phyloP scores from a whole-genome alignment of 2,113 vertebrate species.

The Saguinus midas region DNA sequence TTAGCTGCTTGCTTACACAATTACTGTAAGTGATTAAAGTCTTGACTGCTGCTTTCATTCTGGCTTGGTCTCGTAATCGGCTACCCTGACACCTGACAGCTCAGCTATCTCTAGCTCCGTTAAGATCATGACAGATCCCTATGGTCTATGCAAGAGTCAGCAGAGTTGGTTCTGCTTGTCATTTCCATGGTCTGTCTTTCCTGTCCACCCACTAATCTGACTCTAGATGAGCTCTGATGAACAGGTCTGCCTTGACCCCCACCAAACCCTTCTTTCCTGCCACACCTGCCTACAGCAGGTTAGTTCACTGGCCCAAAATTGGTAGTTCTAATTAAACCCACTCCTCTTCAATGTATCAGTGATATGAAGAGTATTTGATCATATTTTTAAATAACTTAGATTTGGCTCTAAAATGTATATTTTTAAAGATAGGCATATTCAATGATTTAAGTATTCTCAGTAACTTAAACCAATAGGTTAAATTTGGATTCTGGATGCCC shows the following conservation, averaged over 20 bases:
- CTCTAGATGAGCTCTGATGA: background rate
- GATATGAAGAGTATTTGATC: background rate
- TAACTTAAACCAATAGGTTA: background rate
- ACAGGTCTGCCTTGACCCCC: no score
- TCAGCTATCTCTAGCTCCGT: background rate
- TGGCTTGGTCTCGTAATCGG: background rate
- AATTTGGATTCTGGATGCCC: background rate
- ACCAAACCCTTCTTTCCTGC: background rate
- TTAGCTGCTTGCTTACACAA: background rate
- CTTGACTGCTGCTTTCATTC: background rate
- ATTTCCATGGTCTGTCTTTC: background rate
- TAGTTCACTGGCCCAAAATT: background rate
- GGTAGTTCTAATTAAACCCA: background rate
- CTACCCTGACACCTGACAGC: background rate
- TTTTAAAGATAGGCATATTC: background rate
- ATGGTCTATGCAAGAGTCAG: background rate
- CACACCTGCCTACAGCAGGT: background rate
- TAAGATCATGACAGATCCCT: background rate
- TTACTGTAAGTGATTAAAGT: background rate
- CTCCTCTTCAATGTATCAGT: background rate
- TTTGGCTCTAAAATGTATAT: background rate
- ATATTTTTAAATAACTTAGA: conserved; percentile 5
- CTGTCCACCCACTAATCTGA: background rate
- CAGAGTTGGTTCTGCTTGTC: background rate
- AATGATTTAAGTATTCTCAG: background rate